phyloP scores from a whole-genome alignment of 2,888 invertebrate genomes.

The Morinoia aosen region DNA sequence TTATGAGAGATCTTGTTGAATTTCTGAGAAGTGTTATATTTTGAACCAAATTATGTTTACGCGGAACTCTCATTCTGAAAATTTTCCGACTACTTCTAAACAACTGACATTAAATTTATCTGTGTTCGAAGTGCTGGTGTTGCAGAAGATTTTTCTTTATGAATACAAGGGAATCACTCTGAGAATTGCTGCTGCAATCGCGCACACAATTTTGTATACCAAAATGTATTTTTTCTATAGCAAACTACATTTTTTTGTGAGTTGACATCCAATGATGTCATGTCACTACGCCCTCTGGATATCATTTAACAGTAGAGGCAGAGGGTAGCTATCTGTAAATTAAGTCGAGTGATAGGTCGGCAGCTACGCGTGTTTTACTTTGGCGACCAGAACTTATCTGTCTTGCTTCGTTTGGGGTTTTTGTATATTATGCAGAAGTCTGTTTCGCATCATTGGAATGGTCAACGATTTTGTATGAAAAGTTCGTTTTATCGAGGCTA shows the following conservation, averaged over 20 bases:
- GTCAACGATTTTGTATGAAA: background rate
- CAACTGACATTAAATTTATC: background rate
- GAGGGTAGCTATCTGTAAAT: background rate
- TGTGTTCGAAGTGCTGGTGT: background rate
- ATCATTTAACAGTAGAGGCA: background rate
- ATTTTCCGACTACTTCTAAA: background rate
- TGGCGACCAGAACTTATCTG: background rate
- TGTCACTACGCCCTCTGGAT: background rate
- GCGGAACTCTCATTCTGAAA: background rate
- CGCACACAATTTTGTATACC: background rate
- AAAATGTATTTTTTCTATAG: conserved; percentile 3
- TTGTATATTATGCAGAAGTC: background rate
- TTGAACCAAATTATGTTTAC: background rate
- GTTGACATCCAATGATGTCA: background rate
- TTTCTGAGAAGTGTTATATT: background rate
- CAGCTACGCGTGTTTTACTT: background rate
- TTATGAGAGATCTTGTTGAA: too few relatives aligned
- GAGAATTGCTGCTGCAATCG: background rate
- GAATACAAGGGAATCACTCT: background rate
- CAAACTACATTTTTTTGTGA: background rate
- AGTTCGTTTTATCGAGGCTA: background rate
- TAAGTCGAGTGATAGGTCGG: background rate
- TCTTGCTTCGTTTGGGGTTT: background rate
- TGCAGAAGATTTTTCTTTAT: background rate
- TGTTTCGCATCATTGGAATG: background rate